Evolutionary conservation across 1,140 invertebrate genomes (phyloP).

Genomic region (Aphelinus atriplicis): DNA sequence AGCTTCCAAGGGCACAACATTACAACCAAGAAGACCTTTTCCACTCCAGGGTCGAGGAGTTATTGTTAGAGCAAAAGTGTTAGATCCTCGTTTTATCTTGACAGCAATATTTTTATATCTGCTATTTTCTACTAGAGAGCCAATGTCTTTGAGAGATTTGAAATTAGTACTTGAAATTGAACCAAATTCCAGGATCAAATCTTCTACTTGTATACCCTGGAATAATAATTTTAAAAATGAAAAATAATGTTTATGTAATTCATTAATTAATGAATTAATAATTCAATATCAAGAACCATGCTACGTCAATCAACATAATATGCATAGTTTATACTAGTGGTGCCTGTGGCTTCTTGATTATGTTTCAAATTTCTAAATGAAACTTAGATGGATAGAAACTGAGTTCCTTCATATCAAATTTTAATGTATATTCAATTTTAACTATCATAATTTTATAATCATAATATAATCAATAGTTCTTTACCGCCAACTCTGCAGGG

Average conservation of each 20-base stretch:
- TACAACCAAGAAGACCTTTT: conserved; percentile 81
- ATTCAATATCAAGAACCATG: no score
- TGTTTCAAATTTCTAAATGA: no score
- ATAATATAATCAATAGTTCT: conserved; percentile 44
- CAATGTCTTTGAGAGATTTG: conserved; percentile 73
- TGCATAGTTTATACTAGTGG: no score
- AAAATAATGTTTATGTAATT: conserved; percentile 5
- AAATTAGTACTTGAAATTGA: conserved; percentile 82
- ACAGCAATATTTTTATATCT: conserved; percentile 72
- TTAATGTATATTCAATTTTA: background rate
- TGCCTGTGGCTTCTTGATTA: no score
- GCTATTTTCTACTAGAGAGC: conserved; percentile 78
- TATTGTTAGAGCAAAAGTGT: conserved; percentile 66
- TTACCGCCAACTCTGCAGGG: conserved; percentile 82
- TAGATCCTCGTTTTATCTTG: conserved; percentile 69
- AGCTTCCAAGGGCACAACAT: conserved; percentile 69
- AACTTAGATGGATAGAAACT: no score
- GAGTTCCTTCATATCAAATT: background rate
- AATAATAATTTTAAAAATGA: conserved; percentile 30
- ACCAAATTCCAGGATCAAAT: conserved; percentile 85
- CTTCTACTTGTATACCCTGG: conserved; percentile 81
- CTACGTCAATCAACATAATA: no score
- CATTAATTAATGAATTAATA: no score
- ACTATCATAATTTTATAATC: background rate
- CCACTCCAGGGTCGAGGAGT: conserved; percentile 79